phyloP scores from a whole-genome alignment of 2,888 invertebrate genomes.

The Drosophila parthenogenetica region DNA sequence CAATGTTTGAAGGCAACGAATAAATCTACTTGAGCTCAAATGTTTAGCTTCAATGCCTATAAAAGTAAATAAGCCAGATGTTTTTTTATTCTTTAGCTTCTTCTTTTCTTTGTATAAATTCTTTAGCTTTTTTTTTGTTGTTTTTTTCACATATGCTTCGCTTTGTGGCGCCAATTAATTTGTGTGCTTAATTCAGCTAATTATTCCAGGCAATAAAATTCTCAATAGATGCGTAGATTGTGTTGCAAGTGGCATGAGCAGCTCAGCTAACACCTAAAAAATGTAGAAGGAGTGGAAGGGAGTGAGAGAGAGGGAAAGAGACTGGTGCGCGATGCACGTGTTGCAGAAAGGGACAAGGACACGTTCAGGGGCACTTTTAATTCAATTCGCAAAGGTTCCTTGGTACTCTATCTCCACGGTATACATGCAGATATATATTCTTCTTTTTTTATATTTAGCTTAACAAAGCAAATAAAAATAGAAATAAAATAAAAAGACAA shows the following conservation, averaged over 20 bases:
- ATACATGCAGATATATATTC: conserved; percentile 12
- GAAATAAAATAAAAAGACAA: conserved; percentile 42
- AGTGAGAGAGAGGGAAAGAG: not conserved
- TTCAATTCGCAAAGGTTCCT: conserved; percentile 78
- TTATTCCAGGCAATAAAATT: conserved; percentile 79
- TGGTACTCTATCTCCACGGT: conserved; percentile 31
- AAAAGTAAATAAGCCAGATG: conserved; percentile 73
- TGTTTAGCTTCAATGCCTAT: conserved; percentile 62
- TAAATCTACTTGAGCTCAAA: conserved; percentile 55
- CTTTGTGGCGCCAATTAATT: conserved; percentile 70
- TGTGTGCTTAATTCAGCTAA: conserved; percentile 79
- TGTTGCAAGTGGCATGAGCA: conserved; percentile 23
- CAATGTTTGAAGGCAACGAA: conserved; percentile 13
- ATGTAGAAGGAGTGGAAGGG: not conserved
- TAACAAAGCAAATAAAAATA: conserved; percentile 64
- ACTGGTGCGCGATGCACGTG: conserved; percentile 34
- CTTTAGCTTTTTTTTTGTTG: conserved; percentile 16
- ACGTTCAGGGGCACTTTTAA: conserved; percentile 79
- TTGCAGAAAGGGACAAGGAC: conserved; percentile 57
- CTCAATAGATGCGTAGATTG: conserved; percentile 73
- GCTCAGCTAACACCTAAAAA: conserved; percentile 38
- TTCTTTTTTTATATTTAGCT: conserved; percentile 48
- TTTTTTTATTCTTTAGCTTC: not conserved
- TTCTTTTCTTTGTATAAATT: conserved; percentile 26
- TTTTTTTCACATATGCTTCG: conserved; percentile 65